These are phyloP conservation scores for Sardinella longiceps DNA, from an alignment of 2,797 vertebrate species.

Conservation along the genomic window DNA sequence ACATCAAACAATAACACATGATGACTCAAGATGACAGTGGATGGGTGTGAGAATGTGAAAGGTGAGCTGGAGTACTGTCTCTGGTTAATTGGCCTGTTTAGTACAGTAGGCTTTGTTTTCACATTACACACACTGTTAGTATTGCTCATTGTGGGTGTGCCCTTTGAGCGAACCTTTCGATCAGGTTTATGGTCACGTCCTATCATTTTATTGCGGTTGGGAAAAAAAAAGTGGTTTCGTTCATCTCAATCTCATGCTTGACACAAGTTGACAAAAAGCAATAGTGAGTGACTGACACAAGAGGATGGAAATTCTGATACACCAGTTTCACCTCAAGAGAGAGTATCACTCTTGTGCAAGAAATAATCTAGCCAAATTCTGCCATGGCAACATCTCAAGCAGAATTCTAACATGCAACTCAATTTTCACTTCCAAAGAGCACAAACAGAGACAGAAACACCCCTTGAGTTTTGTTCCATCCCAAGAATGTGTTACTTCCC, in stretches of 20 bases:
- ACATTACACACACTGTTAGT: not conserved
- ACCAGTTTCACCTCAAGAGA: not conserved
- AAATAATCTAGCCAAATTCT: not conserved
- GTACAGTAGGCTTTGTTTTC: not conserved
- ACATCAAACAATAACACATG: slow-evolving; percentile 60
- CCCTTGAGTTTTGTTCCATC: not conserved
- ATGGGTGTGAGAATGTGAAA: slow-evolving; percentile 54
- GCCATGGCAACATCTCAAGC: not conserved
- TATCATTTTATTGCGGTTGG: not conserved
- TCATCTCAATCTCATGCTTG: not conserved
- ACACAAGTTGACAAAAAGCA: not conserved
- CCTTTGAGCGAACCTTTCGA: not conserved
- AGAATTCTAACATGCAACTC: not conserved
- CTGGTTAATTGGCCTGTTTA: not conserved
- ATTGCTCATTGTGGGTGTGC: not conserved
- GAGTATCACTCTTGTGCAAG: not conserved
- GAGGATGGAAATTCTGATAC: not conserved
- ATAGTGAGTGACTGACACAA: not conserved
- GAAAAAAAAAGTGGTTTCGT: not conserved
- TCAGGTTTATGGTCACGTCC: not conserved
- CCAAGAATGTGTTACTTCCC: not conserved
- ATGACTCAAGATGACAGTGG: slow-evolving; percentile 41
- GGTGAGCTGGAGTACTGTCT: not conserved
- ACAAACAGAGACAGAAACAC: not conserved
- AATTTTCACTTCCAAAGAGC: not conserved